Evolutionary conservation across 1,140 invertebrate genomes (phyloP).

Genomic region (Monomorium pharaonis): DNA sequence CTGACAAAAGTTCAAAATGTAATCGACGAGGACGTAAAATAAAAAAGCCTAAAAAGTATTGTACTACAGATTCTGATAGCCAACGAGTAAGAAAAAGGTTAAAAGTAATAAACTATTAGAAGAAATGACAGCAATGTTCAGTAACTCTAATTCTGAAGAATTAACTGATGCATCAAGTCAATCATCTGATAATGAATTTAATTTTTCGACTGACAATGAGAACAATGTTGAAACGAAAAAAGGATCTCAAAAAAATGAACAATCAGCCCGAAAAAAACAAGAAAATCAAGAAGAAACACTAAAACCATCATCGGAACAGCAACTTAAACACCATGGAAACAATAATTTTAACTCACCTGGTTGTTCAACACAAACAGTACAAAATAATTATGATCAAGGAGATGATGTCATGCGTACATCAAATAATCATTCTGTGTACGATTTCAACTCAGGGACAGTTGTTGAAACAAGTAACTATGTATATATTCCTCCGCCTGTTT

Average conservation of each 20-base stretch:
- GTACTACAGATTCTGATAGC: slow-evolving; percentile 3
- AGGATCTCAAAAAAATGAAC: not conserved
- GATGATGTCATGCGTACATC: not conserved
- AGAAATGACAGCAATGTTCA: not conserved
- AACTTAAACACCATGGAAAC: not conserved
- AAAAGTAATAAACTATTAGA: not conserved
- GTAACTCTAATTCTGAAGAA: not conserved
- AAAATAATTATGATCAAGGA: not conserved
- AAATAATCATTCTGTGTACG: not conserved
- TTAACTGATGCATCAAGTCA: not conserved
- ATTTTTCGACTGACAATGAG: not conserved
- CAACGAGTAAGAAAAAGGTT: not conserved
- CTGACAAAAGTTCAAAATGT: not conserved
- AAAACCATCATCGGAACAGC: not conserved
- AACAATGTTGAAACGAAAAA: not conserved
- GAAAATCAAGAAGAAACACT: not conserved
- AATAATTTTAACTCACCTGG: not conserved
- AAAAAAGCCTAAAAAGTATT: not conserved
- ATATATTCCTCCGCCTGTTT: not conserved
- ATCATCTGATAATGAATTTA: not conserved
- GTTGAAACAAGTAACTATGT: not conserved
- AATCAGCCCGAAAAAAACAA: not conserved
- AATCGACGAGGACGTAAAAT: slow-evolving; percentile 1
- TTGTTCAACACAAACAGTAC: not conserved
- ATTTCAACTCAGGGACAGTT: not conserved